These are phyloP conservation scores for Perizoma flavofasciatum DNA, from an alignment of 2,888 invertebrate species.

Conservation along the genomic window DNA sequence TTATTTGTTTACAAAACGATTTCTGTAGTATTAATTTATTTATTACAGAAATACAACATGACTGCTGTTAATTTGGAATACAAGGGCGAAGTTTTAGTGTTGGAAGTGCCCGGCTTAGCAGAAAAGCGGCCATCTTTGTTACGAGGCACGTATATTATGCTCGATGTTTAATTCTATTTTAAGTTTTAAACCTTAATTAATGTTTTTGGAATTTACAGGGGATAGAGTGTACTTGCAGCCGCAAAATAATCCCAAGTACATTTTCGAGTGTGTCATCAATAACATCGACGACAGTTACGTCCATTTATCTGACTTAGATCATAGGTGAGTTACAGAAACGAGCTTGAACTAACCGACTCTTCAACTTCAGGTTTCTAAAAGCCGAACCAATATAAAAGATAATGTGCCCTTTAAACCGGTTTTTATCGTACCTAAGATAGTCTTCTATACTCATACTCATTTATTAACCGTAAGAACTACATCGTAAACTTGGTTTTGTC, in stretches of 20 bases:
- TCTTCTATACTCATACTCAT: too few species aligned
- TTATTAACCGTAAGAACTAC: too few species aligned
- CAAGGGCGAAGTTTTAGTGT: slow-evolving; percentile 56
- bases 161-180: too few species aligned
- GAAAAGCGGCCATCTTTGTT: slow-evolving; percentile 88
- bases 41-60: slow-evolving; percentile 66
- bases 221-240: slow-evolving; percentile 77
- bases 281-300: slow-evolving; percentile 63
- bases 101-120: slow-evolving; percentile 86
- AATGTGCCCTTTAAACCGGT: too few species aligned
- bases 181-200: too few species aligned
- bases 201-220: slow-evolving; percentile 55
- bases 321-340: slow-evolving; percentile 48
- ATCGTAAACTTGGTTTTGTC: too few species aligned
- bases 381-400: too few species aligned
- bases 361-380: too few species aligned
- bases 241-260: slow-evolving; percentile 44
- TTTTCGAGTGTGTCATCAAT: slow-evolving; percentile 68
- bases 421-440: too few species aligned
- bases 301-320: slow-evolving; percentile 59
- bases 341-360: too few species aligned
- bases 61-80: slow-evolving; percentile 48
- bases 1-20: too few species aligned
- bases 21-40: not conserved
- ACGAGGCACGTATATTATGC: slow-evolving; percentile 51